Evolutionary conservation across 2,113 vertebrate species (phyloP), one percentile per base, ranked within the genome.

Genomic region (Ascaphus truei): DNA sequence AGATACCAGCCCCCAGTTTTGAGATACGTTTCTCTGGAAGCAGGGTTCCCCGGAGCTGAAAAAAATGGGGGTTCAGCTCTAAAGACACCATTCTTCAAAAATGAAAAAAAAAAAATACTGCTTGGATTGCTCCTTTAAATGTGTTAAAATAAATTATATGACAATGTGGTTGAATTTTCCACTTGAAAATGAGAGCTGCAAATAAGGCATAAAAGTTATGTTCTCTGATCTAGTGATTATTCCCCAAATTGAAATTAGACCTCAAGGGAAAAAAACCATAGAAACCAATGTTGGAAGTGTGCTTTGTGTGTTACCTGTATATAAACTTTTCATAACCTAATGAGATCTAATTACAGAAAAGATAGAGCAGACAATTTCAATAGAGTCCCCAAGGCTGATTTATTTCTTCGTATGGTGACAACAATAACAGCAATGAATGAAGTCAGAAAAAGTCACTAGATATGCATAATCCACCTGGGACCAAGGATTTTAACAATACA

Each of bases 391-490:
- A 5, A 13, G 50, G 50, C 50, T 53, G 53, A 53, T 65, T 34
- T 57, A 68, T 34, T 47, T 68, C 31, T 68, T 43, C 64, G 58
- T 34, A 22, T 15, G 18, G 20, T 57, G 52, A 68, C 65, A 68
- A 68, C 20, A 68, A 68, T 68, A 58, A 62, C 34, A 62, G 58
- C 56, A 47, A 45, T 37, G 48, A 68, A 59, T 68, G 29, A 33
- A 53, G 23, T 47, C 27, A 45, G 22, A 64, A 52, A 68, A 52
- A 68, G 30, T 27, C 8, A 34, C 53, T 48, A 58, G 22, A 59
- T 47, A 16, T 47, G 20, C 26, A 45, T 34, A 68, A 26, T 8
- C 58, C 52, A 26, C 16, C 20, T 36, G 53, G 20, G 52, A 68
- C 27, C 5, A 16, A 18, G 43, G 41, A 27, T 47, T 25, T 50